These are phyloP conservation scores for Myrmophylax atrothorax DNA, from an alignment of 2,113 vertebrate species.

Conservation along the genomic window DNA sequence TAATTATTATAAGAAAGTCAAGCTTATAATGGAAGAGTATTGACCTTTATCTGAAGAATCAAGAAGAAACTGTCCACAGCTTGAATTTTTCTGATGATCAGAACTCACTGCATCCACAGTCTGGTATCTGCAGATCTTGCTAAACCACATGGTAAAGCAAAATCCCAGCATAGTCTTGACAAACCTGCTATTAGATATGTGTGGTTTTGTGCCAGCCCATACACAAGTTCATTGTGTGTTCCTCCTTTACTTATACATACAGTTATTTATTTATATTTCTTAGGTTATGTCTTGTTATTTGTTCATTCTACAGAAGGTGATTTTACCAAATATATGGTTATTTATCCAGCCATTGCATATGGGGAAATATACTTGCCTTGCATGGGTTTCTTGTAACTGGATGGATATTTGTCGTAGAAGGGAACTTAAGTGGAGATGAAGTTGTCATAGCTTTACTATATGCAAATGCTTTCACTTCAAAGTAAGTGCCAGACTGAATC, in stretches of 20 bases:
- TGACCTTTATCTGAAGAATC: background rate
- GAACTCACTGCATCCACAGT: background rate
- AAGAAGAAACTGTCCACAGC: background rate
- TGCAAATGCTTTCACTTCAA: background rate
- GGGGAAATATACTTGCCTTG: background rate
- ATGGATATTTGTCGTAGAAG: background rate
- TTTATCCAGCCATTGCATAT: background rate
- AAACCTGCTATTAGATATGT: background rate
- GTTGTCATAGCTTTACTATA: background rate
- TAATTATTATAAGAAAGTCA: background rate
- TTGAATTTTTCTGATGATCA: background rate
- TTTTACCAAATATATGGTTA: background rate
- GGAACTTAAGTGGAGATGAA: background rate
- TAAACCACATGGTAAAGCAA: background rate
- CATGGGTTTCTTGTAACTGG: background rate
- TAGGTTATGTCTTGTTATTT: background rate
- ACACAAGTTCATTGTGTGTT: background rate
- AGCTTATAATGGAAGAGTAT: background rate
- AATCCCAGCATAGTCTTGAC: background rate
- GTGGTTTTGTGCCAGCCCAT: accelerated
- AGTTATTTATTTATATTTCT: background rate
- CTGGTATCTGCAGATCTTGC: background rate
- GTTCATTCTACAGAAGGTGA: background rate
- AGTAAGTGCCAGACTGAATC: background rate
- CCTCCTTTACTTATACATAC: background rate